Conservation (phyloP, 2,113 vertebrate species). For the Lophura nycthemera region DNA sequence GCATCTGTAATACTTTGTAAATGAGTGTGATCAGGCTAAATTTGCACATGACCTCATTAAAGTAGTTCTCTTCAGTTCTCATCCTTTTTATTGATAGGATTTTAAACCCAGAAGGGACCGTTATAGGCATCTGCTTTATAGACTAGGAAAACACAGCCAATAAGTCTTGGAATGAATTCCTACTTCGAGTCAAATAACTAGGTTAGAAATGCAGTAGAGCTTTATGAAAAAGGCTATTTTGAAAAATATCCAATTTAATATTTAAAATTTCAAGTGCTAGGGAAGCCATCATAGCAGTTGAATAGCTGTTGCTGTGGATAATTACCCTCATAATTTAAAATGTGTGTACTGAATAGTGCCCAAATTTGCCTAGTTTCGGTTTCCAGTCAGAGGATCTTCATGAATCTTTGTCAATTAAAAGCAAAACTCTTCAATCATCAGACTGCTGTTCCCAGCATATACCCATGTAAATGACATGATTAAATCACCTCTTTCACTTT, state of each 20-base stretch:
- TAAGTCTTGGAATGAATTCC: neutral
- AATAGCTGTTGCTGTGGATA: constrained; percentile 52
- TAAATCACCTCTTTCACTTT: neutral
- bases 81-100: neutral
- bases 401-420: constrained; percentile 28
- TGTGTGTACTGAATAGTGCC: constrained; percentile 21
- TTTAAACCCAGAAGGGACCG: neutral
- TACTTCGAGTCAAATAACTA: constrained; percentile 13
- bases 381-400: constrained; percentile 25
- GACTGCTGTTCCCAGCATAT: neutral
- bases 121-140: neutral
- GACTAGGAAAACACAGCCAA: neutral
- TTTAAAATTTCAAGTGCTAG: constrained; percentile 36
- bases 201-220: constrained; percentile 13
- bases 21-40: neutral
- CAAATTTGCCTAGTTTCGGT: constrained; percentile 18
- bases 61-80: neutral
- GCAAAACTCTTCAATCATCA: neutral
- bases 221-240: constrained; percentile 18
- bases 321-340: constrained; percentile 35
- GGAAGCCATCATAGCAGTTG: constrained; percentile 41
- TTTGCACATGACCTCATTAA: neutral
- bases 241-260: constrained; percentile 36
- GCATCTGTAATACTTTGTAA: neutral
- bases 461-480: neutral